Base-by-base conservation (phyloP, 2,113 vertebrate genomes). In the Girardinichthys multiradiatus region DNA sequence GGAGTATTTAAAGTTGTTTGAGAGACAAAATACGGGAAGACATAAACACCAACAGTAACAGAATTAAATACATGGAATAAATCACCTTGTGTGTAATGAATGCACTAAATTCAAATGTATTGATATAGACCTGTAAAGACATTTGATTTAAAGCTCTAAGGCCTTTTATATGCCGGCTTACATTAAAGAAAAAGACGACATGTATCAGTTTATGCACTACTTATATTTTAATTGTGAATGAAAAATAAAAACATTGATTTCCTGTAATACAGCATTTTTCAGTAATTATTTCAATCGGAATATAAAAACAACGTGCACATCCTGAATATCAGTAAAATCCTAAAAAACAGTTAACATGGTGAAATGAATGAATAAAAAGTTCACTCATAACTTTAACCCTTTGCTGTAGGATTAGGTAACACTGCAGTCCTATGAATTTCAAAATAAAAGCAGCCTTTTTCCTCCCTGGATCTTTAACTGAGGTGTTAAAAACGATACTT, bases 141-240 rank as follows among this genome's bases (percentile, higher is more conserved):
- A 12, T 39, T 39, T 6, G 7, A 33, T 39, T 39, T 39, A 39
- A 39, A 8, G 11, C 2, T 35, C 2, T 39, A 13, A 39, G 2
- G 37, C 6, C 9, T 39, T 39, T 39, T 39, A 39, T 10, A 10
- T 39, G 31, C 31, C 6, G 31, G 6, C 48, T 54, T 54, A 54
- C 5, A 45, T 7, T 21, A 24, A 0, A n/a, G 10, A 51, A 51
- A 24, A 24, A 24, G 21, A 2, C 48, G 9, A 54, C 24, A 54
- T 10, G 17, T 39, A 39, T 39, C 24, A n/a, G 9, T 3, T 24
- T 54, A 54, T 24, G 0, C 6, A 54, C 21, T 54, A n/a, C 24
- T 54, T 45, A 37, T 19, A n/a, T n/a, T 89, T 89, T 88, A 90
- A 87, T 86, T 31, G 59, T 80, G 65, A 90, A 80, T 82, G 77